Evolutionary conservation across 2,113 vertebrate genomes (phyloP).

Genomic region (Paratilapia polleni): DNA sequence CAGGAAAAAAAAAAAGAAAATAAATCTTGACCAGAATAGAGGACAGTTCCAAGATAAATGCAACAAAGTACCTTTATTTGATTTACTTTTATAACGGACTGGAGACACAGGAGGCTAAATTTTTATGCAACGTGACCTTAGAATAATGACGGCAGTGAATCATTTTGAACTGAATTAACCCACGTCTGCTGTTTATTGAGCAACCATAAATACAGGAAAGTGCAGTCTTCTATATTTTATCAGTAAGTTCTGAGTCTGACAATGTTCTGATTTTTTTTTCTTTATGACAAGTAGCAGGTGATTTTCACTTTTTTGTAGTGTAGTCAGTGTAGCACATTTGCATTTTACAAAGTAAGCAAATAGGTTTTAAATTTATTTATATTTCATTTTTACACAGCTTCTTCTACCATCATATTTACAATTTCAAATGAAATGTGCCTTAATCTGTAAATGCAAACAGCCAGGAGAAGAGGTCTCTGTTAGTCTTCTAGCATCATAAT

Average conservation of each 20-base stretch:
- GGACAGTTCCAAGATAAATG: constrained; percentile 3
- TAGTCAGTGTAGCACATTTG: no score
- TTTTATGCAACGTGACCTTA: constrained; percentile 5
- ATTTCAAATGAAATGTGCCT: no score
- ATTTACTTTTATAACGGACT: not conserved
- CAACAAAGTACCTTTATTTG: not conserved
- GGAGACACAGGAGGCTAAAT: constrained; percentile 2
- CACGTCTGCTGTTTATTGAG: not conserved
- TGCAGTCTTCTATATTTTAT: not conserved
- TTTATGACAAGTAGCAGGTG: no score
- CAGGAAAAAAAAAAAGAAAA: not conserved
- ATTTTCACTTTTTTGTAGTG: no score
- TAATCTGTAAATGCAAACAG: not conserved
- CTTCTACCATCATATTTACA: no score
- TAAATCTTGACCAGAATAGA: not conserved
- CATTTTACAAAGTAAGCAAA: no score
- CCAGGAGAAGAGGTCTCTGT: not conserved
- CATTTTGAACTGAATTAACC: constrained; percentile 4
- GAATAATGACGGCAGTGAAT: not conserved
- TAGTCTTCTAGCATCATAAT: not conserved
- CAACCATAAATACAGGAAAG: not conserved
- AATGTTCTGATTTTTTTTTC: no score
- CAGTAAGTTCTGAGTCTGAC: not conserved
- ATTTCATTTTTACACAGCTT: no score
- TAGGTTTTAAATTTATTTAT: no score